Conservation (phyloP, 2,113 vertebrate species). For the Xyliphius kryptos region DNA sequence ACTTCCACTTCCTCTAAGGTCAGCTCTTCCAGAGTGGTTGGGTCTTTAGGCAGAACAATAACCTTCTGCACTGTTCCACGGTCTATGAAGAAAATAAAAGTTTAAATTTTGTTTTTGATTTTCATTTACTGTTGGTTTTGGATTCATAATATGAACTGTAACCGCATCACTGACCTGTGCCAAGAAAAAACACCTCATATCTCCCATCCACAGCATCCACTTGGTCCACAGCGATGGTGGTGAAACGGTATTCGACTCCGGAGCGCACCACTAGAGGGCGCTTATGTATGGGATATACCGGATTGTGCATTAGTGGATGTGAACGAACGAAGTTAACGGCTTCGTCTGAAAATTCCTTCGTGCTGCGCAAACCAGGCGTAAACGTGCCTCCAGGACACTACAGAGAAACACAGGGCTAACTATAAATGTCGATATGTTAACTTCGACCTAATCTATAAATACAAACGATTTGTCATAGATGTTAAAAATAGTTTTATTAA, state of each 20-base stretch:
- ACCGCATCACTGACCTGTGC: conserved; percentile 63
- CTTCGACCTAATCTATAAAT: no score
- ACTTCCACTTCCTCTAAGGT: conserved; percentile 78
- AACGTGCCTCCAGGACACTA: conserved; percentile 80
- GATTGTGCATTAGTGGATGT: conserved; percentile 74
- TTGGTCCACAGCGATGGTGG: conserved; percentile 72
- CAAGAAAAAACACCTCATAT: conserved; percentile 76
- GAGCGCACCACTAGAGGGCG: conserved; percentile 75
- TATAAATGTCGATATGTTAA: no score
- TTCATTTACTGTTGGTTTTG: not conserved
- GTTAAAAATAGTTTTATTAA: not conserved
- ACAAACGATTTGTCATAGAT: no score
- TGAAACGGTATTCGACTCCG: conserved; percentile 73
- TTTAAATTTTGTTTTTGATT: not conserved
- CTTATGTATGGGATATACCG: conserved; percentile 73
- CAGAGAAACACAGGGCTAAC: conserved; percentile 7
- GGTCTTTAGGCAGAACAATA: conserved; percentile 72
- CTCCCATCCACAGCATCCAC: conserved; percentile 75
- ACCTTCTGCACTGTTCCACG: conserved; percentile 77
- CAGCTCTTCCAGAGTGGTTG: conserved; percentile 68
- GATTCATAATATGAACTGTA: not conserved
- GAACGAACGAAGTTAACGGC: conserved; percentile 73
- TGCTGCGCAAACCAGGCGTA: conserved; percentile 68
- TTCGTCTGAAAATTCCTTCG: conserved; percentile 74
- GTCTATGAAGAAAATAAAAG: conserved; percentile 49